Base-by-base conservation (phyloP, 1,140 invertebrate species). In the Chrysoperla carnea region DNA sequence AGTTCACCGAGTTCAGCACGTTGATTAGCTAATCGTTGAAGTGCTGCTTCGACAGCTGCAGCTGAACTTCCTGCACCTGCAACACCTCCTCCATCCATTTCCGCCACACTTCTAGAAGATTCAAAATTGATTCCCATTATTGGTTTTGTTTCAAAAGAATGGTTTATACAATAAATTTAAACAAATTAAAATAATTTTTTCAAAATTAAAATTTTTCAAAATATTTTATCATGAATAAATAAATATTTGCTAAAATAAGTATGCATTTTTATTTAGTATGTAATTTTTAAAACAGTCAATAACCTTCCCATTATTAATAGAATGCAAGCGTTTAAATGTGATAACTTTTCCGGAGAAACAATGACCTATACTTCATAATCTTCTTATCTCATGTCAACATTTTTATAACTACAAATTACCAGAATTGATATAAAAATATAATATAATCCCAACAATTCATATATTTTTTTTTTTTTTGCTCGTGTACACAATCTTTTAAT, bases 1-100 rank as follows among this genome's bases (percentile, higher is more conserved):
- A 95, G 64, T 53, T 93, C 86, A 58, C 93, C 88, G 12, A 96
- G 66, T 52, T 93, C 88, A 51, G 85, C 81, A 48, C 88, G 75
- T 40, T 90, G 78, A 47, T 85, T 82, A 43, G 79, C 75, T 31
- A 97, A 64, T 53, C 87, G 76, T 49, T 92, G 87, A 31, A 97
- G 64, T 3, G 89, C 79, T 23, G 80, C 75, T 65, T 92, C 85
- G n/a, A 93, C 77, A 5, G 85, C 85, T 29, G 81, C 72, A 40
- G 88, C 74, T 41, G 73, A 76, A 28, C 68, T 68, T 27, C 70
- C 72, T 47, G 74, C 72, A 11, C 31, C 72, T 41, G 88, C 74
- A 40, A 73, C 76, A 28, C 68, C 68, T 23, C 70, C 72, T 46
- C 73, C 72, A 51, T 78, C 75, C 49, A 72, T 69, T 52, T 78